phyloP scores from a whole-genome alignment of 2,113 vertebrate species.

The Archilochus colubris region DNA sequence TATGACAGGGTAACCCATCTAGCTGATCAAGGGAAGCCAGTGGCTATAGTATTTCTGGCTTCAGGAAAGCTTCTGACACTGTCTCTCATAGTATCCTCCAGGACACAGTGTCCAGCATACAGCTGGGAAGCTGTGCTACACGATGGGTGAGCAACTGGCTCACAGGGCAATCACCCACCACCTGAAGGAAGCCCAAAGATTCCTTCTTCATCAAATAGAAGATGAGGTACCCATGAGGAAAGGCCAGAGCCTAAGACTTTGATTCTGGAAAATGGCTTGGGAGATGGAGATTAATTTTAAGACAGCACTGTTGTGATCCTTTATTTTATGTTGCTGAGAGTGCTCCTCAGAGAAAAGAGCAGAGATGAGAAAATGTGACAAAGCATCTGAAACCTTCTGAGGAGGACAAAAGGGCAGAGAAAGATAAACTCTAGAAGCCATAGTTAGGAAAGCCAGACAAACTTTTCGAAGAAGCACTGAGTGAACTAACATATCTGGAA shows the following conservation, averaged over 20 bases:
- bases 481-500: neutral
- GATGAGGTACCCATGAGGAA: neutral
- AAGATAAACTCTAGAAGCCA: neutral
- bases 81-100: too few species aligned
- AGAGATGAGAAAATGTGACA: neutral
- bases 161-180: neutral
- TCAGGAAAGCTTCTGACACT: too few species aligned
- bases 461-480: neutral
- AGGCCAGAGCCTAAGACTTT: accelerated
- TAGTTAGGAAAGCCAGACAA: neutral
- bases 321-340: neutral
- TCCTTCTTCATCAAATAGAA: neutral
- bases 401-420: neutral
- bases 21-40: too few species aligned
- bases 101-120: too few species aligned
- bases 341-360: neutral
- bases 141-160: too few species aligned
- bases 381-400: neutral
- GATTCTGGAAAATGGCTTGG: neutral
- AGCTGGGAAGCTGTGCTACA: too few species aligned
- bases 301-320: neutral
- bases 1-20: too few species aligned
- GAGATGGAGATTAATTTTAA: neutral
- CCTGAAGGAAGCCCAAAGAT: neutral
- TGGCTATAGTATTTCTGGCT: too few species aligned